Conservation (phyloP, 2,888 invertebrate species). For the Meandrusa payeni region DNA sequence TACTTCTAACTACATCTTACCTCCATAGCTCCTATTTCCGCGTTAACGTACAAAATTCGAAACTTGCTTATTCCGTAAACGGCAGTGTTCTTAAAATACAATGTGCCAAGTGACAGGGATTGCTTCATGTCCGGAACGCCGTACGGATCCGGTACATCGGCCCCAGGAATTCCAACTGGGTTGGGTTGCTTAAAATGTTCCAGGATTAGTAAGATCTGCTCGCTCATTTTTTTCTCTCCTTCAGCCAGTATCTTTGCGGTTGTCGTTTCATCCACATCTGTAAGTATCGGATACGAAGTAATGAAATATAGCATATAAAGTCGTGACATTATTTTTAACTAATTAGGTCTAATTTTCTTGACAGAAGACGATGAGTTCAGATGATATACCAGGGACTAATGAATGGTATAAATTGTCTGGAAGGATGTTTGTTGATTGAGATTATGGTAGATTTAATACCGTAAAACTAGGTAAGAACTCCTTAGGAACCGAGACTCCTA, state of each 20-base stretch:
- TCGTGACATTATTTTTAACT: too few species aligned
- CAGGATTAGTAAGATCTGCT: slow-evolving; percentile 85
- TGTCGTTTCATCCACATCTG: slow-evolving; percentile 32
- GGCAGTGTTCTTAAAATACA: slow-evolving; percentile 86
- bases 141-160: slow-evolving; percentile 90
- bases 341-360: too few species aligned
- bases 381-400: too few species aligned
- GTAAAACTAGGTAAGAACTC: too few species aligned
- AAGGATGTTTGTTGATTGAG: too few species aligned
- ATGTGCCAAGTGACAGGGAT: slow-evolving; percentile 83
- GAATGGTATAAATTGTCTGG: too few species aligned
- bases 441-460: too few species aligned
- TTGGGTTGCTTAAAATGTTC: slow-evolving; percentile 91
- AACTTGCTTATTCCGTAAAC: slow-evolving; percentile 91
- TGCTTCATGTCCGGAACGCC: slow-evolving; percentile 88
- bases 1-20: too few species aligned
- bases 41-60: slow-evolving; percentile 85
- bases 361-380: too few species aligned
- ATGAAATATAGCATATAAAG: too few species aligned
- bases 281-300: slow-evolving; percentile 11
- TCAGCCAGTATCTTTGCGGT: slow-evolving; percentile 38
- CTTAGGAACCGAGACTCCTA: too few species aligned
- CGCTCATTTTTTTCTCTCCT: slow-evolving; percentile 86
- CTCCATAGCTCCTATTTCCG: slow-evolving; percentile 89
- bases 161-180: slow-evolving; percentile 89